These are phyloP conservation scores for Characodon lateralis DNA, from an alignment of 2,797 vertebrate genomes.

Conservation along the genomic window DNA sequence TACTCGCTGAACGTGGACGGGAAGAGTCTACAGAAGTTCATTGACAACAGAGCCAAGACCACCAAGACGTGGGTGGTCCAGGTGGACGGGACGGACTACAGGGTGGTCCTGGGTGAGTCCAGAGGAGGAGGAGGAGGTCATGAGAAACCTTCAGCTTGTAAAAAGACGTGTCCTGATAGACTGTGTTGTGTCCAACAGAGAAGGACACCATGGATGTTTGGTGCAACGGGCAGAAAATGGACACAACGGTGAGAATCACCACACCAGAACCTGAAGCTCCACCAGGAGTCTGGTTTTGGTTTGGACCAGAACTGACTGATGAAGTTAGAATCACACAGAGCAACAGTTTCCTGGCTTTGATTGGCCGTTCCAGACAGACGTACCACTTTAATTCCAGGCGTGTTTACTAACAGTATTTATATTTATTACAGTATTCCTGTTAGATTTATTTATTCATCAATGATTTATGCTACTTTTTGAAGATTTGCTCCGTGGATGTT, in stretches of 20 bases:
- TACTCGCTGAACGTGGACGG: constrained; percentile 91
- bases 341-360: too few species aligned
- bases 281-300: not conserved
- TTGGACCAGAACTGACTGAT: too few species aligned
- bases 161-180: not conserved
- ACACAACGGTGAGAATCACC: constrained; percentile 84
- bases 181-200: constrained; percentile 74
- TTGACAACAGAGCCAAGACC: constrained; percentile 86
- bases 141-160: too few species aligned
- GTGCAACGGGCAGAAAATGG: constrained; percentile 93
- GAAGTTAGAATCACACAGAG: too few species aligned
- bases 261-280: not conserved
- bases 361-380: too few species aligned
- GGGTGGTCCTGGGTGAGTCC: constrained; percentile 89
- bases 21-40: constrained; percentile 89
- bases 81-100: constrained; percentile 83
- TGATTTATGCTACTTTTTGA: too few species aligned
- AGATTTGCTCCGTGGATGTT: too few species aligned
- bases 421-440: too few species aligned
- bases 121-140: not conserved
- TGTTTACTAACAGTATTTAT: too few species aligned
- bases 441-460: too few species aligned
- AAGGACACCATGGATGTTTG: constrained; percentile 97
- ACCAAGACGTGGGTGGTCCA: constrained; percentile 88
- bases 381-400: too few species aligned